Base-by-base conservation (phyloP, 2,888 invertebrate genomes). In the Amorpha juglandis region DNA sequence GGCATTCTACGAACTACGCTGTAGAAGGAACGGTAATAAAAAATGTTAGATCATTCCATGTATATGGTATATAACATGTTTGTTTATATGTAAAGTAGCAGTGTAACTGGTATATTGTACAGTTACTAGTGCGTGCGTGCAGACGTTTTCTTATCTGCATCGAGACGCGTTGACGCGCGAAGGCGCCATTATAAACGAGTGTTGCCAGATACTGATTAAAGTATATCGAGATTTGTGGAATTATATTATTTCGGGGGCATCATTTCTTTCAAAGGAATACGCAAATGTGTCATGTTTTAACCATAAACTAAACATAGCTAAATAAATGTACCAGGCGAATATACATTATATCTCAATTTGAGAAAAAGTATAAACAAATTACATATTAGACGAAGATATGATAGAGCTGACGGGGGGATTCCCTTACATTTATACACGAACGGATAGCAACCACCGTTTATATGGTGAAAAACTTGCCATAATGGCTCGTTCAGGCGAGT, bases 91-190 rank as follows among this genome's bases (percentile, higher is more conserved):
- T 48, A n/a, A 8, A n/a, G 16, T 8, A 11, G 1, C 1, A 0
- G 1, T 42, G 42, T 12, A 45, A 45, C 45, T 19, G 50, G 8
- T 50, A 50, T 50, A 9, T 19, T 19, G 50, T 50, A 50, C 50
- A 50, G 50, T 50, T 50, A 50, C 50, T 1, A 50, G 50, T 50
- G 50, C 50, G 50, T 50, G 50, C 50, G 50, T 50, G 50, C 11
- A 19, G 50, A 50, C 50, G 2, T 45, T 12, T 19, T 19, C 50
- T 50, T 50, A 50, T 50, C 50, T 8, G 19, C 19, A 50, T 9
- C 16, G 19, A 19, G 50, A 50, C 50, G 45, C 4, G 45, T 6
- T 14, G 45, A 50, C 50, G 16, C 16, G 19, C 16, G 50, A 50
- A 50, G 50, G 19, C 50, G 50, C 19, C 50, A 50, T 50, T 50